Base-by-base conservation (phyloP, 92 coral and sea anemone species). In the Pocillopora grandis region DNA sequence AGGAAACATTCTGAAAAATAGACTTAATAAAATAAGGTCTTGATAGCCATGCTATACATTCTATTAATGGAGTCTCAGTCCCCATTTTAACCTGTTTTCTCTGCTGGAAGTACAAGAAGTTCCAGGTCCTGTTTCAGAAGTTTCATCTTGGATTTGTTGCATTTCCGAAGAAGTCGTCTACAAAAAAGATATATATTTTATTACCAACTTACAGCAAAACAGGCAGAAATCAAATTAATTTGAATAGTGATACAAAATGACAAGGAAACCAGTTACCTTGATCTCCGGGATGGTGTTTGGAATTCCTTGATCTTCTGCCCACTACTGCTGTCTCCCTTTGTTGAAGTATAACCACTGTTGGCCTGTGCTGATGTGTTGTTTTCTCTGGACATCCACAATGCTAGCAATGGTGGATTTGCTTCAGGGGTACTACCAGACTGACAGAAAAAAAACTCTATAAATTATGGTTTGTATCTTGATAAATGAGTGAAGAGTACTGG, bases 371-470 rank as follows among this genome's bases (percentile, higher is more conserved):
- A 21, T 17, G 87, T 61, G 37, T 64, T 77, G 58, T 58, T 66
- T 63, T 92, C 95, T 69, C 90, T 86, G 21, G 90, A 71, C 89
- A 94, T 88, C 98, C 98, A 94, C 68, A 89, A 94, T 75, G 82
- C 90, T 35, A 92, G 80, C 19, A 94, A 84, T 10, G 95, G 92
- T 31, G 90, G 88, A 52, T 89, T 92, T 35, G 79, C 62, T n/a
- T 90, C 93, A 35, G 95, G 98, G 11, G 98, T 91, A 71, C 75
- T 87, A 31, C 98, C 98, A 69, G 95, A 89, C 98, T 94, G 79
- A 37, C 87, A 80, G 37, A 52, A 80, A 35, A 49, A 27, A 63
- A 2, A 58, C 9, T 18, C 36, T 15, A 17, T 1, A 33, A 36
- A 37, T 12, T 12, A 33, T 20, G 6, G 27, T 11, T 33, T 33